Base-by-base conservation (phyloP, 2,888 invertebrate species). In the Sesia apiformis region DNA sequence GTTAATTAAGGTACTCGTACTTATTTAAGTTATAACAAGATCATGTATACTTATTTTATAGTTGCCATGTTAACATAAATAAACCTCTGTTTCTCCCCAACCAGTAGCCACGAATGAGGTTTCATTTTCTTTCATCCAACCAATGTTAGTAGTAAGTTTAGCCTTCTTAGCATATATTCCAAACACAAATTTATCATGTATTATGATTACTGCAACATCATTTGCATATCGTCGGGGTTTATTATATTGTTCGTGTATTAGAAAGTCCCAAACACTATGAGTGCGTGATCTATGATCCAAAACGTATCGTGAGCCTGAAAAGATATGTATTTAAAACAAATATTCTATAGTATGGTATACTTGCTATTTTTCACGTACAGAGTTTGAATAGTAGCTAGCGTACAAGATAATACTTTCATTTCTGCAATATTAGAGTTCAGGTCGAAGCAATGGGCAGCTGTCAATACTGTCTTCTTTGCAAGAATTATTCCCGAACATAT, bases 371-470 rank as follows among this genome's bases (percentile, higher is more conserved):
- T 23, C 23, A 23, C 23, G 23, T 23, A 23, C 1, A 23, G 23
- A 23, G 23, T 23, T 23, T 23, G 23, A 23, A 23, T 23, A 23
- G 23, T 23, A 2, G 23, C 23, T 23, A 2, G 23, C 23, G 23
- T 23, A 23, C 23, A 23, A 23, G 23, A 61, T 23, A 23, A 23
- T 23, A 23, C 23, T 23, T 23, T 59, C 70, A 85, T 80, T 4
- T 77, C 65, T 0, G 63, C 53, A 3, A 63, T 53, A 43, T 79
- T 62, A 5, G 60, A 63, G 56, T 78, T 81, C 3, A 55, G 53
- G 39, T 75, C 75, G 39, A 86, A 73, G 54, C 86, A 86, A 59
- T 86, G 85, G 0, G 78, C 84, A 1, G 84, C 72, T 0, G 85
- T 81, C 23, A 84, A 58, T 2, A 84, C 52, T 3, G 71, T 59